Percentiles rank a stretch among this genome's conserved stretches.
Conservation (phyloP, 2,113 vertebrate species). For the Platysternon megacephalum region DNA sequence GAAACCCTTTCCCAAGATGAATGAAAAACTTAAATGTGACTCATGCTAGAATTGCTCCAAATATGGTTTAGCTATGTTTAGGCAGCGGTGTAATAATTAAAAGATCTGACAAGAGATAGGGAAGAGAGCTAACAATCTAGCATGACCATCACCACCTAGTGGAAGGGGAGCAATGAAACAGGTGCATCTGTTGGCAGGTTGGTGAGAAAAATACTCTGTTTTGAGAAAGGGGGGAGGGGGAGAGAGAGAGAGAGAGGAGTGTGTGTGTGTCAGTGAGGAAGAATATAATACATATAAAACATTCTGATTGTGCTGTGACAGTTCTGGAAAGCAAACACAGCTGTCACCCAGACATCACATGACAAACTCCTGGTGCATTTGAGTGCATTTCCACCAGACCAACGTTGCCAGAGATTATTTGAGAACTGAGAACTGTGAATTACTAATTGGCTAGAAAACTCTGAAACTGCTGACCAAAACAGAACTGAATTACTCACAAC, state of each 20-base stretch:
- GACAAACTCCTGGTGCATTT: background rate
- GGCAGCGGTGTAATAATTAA: background rate
- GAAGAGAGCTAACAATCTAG: background rate
- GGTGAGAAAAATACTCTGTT: background rate
- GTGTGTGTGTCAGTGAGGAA: rapidly evolving
- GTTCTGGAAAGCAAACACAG: conserved; percentile 27
- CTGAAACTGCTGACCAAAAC: conserved; percentile 26
- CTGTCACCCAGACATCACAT: background rate
- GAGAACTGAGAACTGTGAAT: background rate
- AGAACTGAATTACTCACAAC: background rate
- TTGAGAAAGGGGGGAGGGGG: background rate
- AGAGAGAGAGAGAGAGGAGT: background rate
- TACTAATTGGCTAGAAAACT: background rate
- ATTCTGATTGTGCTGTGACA: background rate
- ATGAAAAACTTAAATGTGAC: background rate
- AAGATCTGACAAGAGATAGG: background rate
- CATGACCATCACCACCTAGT: background rate
- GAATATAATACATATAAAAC: background rate
- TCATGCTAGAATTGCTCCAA: background rate
- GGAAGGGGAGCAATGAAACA: background rate
- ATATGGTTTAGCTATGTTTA: background rate
- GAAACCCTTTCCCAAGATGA: background rate
- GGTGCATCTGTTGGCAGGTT: background rate
- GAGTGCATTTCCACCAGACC: background rate
- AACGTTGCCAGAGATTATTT: background rate